These are phyloP conservation scores for Zeuzera pyrina DNA, from an alignment of 2,888 invertebrate species.

Conservation along the genomic window DNA sequence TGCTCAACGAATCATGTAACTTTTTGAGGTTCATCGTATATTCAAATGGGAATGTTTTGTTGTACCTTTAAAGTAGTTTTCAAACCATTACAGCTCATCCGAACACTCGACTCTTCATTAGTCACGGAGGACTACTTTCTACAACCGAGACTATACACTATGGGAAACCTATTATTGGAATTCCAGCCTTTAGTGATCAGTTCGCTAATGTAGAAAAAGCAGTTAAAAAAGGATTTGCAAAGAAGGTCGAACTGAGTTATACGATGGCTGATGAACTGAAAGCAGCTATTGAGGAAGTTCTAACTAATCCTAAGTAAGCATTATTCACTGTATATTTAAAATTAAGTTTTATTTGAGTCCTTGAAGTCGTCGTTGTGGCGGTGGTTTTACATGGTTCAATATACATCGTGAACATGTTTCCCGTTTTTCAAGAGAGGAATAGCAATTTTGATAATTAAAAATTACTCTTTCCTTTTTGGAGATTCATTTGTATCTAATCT, in stretches of 20 bases:
- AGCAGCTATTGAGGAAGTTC: conserved; percentile 25
- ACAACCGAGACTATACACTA: conserved; percentile 38
- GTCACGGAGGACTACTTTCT: conserved; percentile 50
- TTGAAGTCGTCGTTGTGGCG: too few species aligned
- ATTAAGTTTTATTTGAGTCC: too few species aligned
- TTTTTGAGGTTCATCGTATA: too few species aligned
- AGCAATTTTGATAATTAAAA: too few species aligned
- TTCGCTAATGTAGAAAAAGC: conserved; percentile 34
- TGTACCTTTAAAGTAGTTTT: too few species aligned
- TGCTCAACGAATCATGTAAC: too few species aligned
- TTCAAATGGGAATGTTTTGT: too few species aligned
- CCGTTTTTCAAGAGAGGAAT: too few species aligned
- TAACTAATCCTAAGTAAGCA: conserved; percentile 25
- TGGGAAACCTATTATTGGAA: conserved; percentile 42
- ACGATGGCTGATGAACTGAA: conserved; percentile 24
- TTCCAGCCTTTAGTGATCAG: conserved; percentile 48
- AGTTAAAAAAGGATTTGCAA: conserved; percentile 31
- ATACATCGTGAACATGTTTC: too few species aligned
- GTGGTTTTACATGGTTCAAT: too few species aligned
- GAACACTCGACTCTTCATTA: conserved; percentile 45
- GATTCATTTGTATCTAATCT: too few species aligned
- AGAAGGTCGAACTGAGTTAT: conserved; percentile 24
- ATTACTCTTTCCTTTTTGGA: too few species aligned
- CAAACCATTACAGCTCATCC: conserved; percentile 46
- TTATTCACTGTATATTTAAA: not conserved